phyloP scores from a whole-genome alignment of 2,888 invertebrate genomes.

The Nemurella pictetii region DNA sequence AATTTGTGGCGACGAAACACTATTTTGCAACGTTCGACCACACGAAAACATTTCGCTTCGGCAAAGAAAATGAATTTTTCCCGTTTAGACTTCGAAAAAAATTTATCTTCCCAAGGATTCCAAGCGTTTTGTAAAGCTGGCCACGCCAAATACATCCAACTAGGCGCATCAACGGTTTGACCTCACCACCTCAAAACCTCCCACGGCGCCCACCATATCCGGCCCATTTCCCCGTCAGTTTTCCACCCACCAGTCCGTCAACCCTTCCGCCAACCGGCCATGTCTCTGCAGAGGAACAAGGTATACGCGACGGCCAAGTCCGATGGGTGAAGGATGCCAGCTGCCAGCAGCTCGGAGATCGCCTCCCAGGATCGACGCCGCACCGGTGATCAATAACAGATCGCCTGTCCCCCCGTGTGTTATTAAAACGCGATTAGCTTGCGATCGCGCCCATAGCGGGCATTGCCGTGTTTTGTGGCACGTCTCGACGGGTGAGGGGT shows the following conservation, averaged over 20 bases:
- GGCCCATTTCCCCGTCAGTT: not conserved
- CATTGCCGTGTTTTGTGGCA: not conserved
- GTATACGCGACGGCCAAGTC: not conserved
- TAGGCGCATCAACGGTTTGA: too few species aligned
- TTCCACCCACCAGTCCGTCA: not conserved
- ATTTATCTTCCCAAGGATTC: too few species aligned
- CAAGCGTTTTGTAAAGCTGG: too few species aligned
- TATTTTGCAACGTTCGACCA: too few species aligned
- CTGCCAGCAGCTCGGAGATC: not conserved
- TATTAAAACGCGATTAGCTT: not conserved
- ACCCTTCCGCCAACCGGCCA: too few species aligned
- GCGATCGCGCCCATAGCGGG: conserved; percentile 8
- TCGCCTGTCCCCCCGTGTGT: not conserved
- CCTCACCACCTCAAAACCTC: not conserved
- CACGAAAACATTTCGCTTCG: too few species aligned
- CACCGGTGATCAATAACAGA: not conserved
- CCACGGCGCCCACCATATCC: too few species aligned
- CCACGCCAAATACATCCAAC: too few species aligned
- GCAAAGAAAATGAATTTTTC: too few species aligned
- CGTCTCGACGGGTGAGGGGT: not conserved
- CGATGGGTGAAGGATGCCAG: not conserved
- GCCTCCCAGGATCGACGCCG: not conserved
- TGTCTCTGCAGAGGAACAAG: too few species aligned
- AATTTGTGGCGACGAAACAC: too few species aligned
- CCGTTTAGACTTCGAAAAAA: too few species aligned